Evolutionary conservation across 2,797 vertebrate species (phyloP), one percentile per base, ranked within the genome.

Genomic region (Argyrosomus regius): DNA sequence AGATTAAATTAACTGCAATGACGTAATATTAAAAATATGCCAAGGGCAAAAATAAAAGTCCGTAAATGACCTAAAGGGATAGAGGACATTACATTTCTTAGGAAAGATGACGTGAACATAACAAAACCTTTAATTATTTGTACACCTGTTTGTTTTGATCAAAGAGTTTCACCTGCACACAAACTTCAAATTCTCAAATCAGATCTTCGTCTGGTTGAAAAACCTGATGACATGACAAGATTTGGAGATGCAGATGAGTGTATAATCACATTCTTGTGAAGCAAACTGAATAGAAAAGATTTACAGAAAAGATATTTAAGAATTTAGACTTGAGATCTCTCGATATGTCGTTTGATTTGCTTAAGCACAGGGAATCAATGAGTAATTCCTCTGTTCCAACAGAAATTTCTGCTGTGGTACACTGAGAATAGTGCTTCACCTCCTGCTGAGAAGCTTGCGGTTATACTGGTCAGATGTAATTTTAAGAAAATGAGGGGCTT

Each of bases 81-180:
- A 0, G 22, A 58, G 24, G 1, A 66, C 0, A 18, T 64, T 60
- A 12, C 31, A 24, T 52, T 75, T 45, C 16, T 52, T 2, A 9
- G 20, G 26, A 83, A 77, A 60, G 39, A 62, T 50, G 72, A 85
- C 63, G 52, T 49, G 22, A 72, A 39, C 2, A 35, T 35, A 1
- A 45, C 7, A 2, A 66, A 68, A 18, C n/a, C 0, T 43, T 48
- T 6, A 57, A 6, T 18, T 3, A 13, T 31, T 2, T 3, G 14
- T 2, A 20, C 49, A 67, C 6, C 66, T 39, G 28, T 35, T 26
- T 50, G 46, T 31, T 69, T 50, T 13, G 28, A 31, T 31, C 28
- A 31, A 31, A 31, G 4, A 41, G 31, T 24, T 48, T 31, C 11
- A 1, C 9, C 9, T 43, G 26, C 53, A 50, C 17, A 62, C 9